Evolutionary conservation across 2,888 invertebrate genomes (phyloP).

Genomic region (Cheilosia variabilis): DNA sequence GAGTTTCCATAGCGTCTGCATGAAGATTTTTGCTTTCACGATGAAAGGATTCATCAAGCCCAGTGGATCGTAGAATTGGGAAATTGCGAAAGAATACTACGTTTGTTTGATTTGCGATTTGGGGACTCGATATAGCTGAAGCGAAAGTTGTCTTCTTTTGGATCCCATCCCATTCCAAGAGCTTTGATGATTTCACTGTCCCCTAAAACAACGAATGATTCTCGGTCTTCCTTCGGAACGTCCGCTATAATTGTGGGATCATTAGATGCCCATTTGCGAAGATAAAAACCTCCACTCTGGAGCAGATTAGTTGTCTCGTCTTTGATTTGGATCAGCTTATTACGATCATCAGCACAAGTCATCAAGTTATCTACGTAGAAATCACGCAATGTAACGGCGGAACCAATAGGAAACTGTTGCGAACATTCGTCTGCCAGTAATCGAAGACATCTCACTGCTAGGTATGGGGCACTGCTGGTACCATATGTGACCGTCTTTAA

Average conservation of each 20-base stretch:
- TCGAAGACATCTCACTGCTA: constrained; percentile 31
- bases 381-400: constrained; percentile 16
- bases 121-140: no score
- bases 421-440: constrained; percentile 10
- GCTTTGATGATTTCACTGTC: constrained; percentile 16
- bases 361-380: constrained; percentile 60
- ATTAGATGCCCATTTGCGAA: constrained; percentile 48
- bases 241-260: constrained; percentile 11
- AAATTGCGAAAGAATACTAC: no score
- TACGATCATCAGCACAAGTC: constrained; percentile 47
- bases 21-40: no score
- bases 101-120: no score
- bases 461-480: constrained; percentile 33
- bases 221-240: constrained; percentile 2
- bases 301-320: constrained; percentile 19
- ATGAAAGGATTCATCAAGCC: no score
- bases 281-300: constrained; percentile 24
- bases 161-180: no score
- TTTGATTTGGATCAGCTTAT: constrained; percentile 17
- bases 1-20: no score
- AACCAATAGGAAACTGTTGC: constrained; percentile 15
- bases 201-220: no score
- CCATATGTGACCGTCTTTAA: constrained; percentile 57
- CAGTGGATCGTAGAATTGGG: no score
- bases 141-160: no score